Evolutionary conservation across 1,140 invertebrate species (phyloP).

Genomic region (Drosophila pseudoananassae): DNA sequence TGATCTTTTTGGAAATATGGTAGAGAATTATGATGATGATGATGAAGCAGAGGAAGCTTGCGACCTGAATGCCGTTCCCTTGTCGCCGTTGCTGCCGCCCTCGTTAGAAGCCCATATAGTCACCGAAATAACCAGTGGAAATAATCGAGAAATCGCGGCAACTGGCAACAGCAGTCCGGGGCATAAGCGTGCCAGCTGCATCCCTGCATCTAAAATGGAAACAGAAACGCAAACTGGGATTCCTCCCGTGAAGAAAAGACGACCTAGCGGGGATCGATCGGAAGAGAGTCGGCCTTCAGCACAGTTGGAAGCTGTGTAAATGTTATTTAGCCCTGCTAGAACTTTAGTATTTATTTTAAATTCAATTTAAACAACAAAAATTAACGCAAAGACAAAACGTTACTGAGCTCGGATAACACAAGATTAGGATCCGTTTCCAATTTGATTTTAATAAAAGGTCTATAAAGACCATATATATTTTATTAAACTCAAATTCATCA

Average conservation of each 20-base stretch:
- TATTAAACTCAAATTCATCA: no score
- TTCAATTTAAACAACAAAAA: slow-evolving; percentile 36
- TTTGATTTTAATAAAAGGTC: no score
- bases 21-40: slow-evolving; percentile 26
- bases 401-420: slow-evolving; percentile 49
- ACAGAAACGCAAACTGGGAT: slow-evolving; percentile 32
- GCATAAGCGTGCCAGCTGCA: slow-evolving; percentile 47
- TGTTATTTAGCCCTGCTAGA: slow-evolving; percentile 40
- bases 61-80: slow-evolving; percentile 61
- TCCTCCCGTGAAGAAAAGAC: slow-evolving; percentile 59
- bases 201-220: neutral
- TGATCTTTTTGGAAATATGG: slow-evolving; percentile 50
- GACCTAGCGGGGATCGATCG: slow-evolving; percentile 42
- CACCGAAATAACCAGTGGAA: slow-evolving; percentile 60
- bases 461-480: no score
- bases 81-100: slow-evolving; percentile 68
- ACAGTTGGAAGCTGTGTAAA: slow-evolving; percentile 58
- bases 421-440: no score
- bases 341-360: slow-evolving; percentile 69
- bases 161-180: slow-evolving; percentile 42
- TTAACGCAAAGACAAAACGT: slow-evolving; percentile 25
- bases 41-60: slow-evolving; percentile 52
- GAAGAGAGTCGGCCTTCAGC: slow-evolving; percentile 37
- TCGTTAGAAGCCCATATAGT: slow-evolving; percentile 76
- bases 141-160: neutral